Base-by-base conservation (phyloP, 2,888 invertebrate species). In the Nomada flava region DNA sequence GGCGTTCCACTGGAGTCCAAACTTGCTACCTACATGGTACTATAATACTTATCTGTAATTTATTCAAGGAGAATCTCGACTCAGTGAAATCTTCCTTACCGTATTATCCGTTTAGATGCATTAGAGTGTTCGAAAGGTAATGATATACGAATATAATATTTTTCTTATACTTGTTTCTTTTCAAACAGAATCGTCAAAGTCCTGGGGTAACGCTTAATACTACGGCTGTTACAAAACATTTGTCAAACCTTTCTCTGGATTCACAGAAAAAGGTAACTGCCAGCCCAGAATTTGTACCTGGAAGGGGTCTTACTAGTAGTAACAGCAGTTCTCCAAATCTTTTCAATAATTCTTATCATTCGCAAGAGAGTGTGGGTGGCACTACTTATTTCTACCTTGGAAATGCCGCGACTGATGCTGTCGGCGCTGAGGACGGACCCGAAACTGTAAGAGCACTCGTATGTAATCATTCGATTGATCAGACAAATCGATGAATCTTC, bases 351-450 rank as follows among this genome's bases (percentile, higher is more conserved):
- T 93, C 93, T 72, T 93, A 91, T 86, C 93, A 93, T 89, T 94
- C 94, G 72, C 95, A 98, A 96, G 98, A 98, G 94, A 98, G 97
- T 95, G 98, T 98, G 83, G 98, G 98, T 75, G 98, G 98, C 42
- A 98, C 98, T 20, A 98, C 98, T 67, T 99, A 98, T 94, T 99
- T 98, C 94, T 99, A 98, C 94, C 95, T 97, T 53, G 96, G 96
- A 81, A 92, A 93, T 80, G 88, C 92, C 55, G 88, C 91, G 23
- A 87, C 90, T 59, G 93, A 93, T 73, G 60, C 72, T 42, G 86
- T 92, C 44, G 87, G 88, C 59, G 89, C 86, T 11, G 93, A 93
- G 47, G 93, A 93, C 57, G 90, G 89, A 71, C 79, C 86, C 50
- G 93, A 93, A 75, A 87, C 90, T 70, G 92, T 93, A 82, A 92